These are phyloP conservation scores for Mormyrops attenuatus DNA, from an alignment of 2,797 vertebrate genomes.

Conservation along the genomic window DNA sequence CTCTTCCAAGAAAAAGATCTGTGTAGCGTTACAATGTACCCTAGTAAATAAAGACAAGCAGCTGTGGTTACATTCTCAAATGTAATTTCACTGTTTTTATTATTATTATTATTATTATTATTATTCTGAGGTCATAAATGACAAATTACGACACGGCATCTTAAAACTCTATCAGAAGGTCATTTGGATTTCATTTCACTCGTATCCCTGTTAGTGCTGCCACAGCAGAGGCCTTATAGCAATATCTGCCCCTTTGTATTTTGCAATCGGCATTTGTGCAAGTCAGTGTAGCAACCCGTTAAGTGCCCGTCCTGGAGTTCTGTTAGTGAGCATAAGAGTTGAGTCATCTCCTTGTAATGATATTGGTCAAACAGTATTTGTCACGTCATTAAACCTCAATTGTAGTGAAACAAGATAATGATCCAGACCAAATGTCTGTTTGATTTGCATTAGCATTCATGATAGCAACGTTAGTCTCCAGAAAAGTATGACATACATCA, in stretches of 20 bases:
- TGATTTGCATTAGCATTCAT: constrained; percentile 3
- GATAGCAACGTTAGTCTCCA: not conserved
- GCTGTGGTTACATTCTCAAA: not conserved
- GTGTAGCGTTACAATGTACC: not conserved
- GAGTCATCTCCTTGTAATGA: not conserved
- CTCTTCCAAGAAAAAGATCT: not conserved
- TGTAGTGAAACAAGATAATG: not conserved
- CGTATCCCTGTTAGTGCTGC: not conserved
- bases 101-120: not conserved
- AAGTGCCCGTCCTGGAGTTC: not conserved
- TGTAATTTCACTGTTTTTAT: not conserved
- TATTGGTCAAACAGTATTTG: not conserved
- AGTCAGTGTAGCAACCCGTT: not conserved
- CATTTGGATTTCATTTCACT: not conserved
- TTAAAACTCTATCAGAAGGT: not conserved
- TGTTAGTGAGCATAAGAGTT: not conserved
- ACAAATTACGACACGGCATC: not conserved
- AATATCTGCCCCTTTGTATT: not conserved
- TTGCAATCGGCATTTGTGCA: not conserved
- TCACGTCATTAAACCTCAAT: not conserved
- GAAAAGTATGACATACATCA: constrained; percentile 3
- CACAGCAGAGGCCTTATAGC: not conserved
- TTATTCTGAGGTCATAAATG: not conserved
- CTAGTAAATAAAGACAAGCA: not conserved
- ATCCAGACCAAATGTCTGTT: not conserved